Base-by-base conservation (phyloP, 2,888 invertebrate genomes). In the Parnassius glacialis region DNA sequence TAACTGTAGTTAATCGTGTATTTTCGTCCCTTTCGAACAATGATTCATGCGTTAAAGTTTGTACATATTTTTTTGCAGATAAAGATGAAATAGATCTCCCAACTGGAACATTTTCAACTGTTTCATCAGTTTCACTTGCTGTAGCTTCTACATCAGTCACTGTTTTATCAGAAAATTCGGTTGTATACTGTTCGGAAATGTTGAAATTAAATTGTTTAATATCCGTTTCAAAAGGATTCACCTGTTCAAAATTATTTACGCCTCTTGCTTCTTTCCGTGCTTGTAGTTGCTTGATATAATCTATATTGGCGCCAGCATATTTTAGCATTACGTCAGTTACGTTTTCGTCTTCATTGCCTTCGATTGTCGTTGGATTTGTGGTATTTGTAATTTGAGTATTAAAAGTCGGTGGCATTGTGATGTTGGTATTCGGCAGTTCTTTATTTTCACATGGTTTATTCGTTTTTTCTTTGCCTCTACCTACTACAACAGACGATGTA, bases 401-500 rank as follows among this genome's bases (percentile, higher is more conserved):
- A 7, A 64, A 47, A 44, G 67, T 60, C 10, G 64, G 61, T 54
- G 66, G 54, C 25, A 66, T 68, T 52, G 63, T 63, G 44, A 65
- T 43, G 25, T 68, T 62, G 12, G 65, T 56, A 51, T 52, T 55
- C 42, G 42, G n/a, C 13, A 59, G 63, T 10, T 67, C 65, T 54
- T 67, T 67, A 61, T 67, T 69, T 61, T 68, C 67, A 45, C 60
- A 9, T 47, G 64, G 64, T 61, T 62, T 75, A 13, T 65, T 67
- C 51, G 74, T 66, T 68, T 80, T 87, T 16, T 71, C 71, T 69
- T 76, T 80, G 9, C 92, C 90, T 60, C 93, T 89, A 2, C 92
- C 93, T 7, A 93, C 89, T 59, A 93, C 93, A 13, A 93, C 92
- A 9, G 93, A 93, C 10, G 93, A 93, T 9, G 93, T 93, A 61